phyloP scores from a whole-genome alignment of 2,888 invertebrate species.

The Dryococelus australis region DNA sequence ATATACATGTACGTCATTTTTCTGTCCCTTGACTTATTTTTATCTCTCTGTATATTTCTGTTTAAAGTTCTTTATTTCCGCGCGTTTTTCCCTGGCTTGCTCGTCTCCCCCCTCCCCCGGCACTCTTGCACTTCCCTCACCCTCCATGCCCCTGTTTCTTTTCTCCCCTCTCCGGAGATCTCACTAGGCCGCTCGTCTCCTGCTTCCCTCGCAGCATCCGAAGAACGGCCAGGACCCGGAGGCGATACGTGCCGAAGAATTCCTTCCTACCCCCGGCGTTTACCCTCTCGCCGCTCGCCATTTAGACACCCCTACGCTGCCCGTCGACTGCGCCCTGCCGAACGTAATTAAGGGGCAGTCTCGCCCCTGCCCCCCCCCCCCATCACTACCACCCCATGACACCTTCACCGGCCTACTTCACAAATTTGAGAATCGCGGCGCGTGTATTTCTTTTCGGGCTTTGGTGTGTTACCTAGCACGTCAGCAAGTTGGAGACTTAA shows the following conservation, averaged over 20 bases:
- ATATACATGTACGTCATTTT: conserved; percentile 29
- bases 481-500: too few species aligned
- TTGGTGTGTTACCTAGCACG: too few species aligned
- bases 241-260: conserved; percentile 16
- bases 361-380: background rate
- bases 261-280: conserved; percentile 45
- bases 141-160: conserved; percentile 31
- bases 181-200: conserved; percentile 39
- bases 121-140: conserved; percentile 22
- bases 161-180: conserved; percentile 46
- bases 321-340: conserved; percentile 31
- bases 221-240: conserved; percentile 48
- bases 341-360: background rate
- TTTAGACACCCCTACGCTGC: conserved; percentile 48
- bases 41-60: background rate
- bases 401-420: background rate
- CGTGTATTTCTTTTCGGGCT: too few species aligned
- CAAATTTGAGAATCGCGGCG: background rate
- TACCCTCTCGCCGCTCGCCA: conserved; percentile 38
- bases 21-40: conserved; percentile 38
- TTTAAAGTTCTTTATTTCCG: conserved; percentile 38
- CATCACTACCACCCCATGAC: background rate
- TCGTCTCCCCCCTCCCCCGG: conserved; percentile 29
- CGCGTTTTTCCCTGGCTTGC: conserved; percentile 36
- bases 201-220: conserved; percentile 54